phyloP scores from a whole-genome alignment of 2,888 invertebrate species.

The Blomia tropicalis region DNA sequence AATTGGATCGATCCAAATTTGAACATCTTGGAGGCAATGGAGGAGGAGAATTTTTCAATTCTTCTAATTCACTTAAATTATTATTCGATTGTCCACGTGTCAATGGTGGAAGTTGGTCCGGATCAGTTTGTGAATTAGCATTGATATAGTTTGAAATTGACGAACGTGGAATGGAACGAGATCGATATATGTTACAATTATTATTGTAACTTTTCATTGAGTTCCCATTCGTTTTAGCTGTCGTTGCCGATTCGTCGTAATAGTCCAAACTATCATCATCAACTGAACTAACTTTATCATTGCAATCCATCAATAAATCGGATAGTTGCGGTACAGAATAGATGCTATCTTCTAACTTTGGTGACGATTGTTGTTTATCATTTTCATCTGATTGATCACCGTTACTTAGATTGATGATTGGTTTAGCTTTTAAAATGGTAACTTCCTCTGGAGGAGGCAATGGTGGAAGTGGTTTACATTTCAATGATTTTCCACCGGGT shows the following conservation, averaged over 20 bases:
- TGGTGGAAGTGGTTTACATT: conserved; percentile 12
- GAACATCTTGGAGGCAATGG: conserved; percentile 7
- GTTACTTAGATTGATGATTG: no score
- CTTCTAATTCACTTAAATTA: conserved; percentile 4
- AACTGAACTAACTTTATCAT: conserved; percentile 3
- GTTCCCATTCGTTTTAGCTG: neutral
- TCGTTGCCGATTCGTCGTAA: neutral
- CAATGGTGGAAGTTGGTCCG: neutral
- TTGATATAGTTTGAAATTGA: neutral
- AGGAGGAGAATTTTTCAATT: neutral
- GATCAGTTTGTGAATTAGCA: neutral
- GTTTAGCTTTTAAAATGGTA: neutral
- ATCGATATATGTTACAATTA: neutral
- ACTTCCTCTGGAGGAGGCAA: neutral
- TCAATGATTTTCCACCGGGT: neutral
- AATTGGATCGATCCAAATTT: conserved; percentile 9
- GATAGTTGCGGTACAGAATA: conserved; percentile 20
- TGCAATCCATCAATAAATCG: neutral
- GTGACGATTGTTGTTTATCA: neutral
- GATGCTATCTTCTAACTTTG: conserved; percentile 7
- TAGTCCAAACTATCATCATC: conserved; percentile 13
- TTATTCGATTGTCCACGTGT: neutral
- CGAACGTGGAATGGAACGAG: conserved; percentile 10
- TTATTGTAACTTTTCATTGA: neutral
- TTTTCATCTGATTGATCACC: neutral